phyloP scores from a whole-genome alignment of 2,113 vertebrate genomes.

The Protobothrops mucrosquamatus region DNA sequence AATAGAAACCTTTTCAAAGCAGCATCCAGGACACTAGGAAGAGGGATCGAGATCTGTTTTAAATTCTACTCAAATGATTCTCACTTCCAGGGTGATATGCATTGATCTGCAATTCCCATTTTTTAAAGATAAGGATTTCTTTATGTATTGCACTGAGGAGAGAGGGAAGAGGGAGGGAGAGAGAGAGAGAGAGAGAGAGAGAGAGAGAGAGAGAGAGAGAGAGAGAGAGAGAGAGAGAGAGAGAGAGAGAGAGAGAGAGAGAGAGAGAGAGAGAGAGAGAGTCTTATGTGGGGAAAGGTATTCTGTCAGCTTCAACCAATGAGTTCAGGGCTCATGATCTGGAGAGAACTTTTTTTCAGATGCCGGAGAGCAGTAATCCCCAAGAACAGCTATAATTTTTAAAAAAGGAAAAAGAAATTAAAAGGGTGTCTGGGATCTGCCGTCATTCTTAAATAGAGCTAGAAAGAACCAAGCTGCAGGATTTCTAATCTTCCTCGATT shows the following conservation, averaged over 20 bases:
- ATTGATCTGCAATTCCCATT: background rate
- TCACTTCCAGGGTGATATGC: background rate
- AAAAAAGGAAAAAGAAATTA: slow-evolving; percentile 61
- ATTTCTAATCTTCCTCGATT: slow-evolving; percentile 77
- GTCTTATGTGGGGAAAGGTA: background rate
- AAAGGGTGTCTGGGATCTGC: slow-evolving; percentile 65
- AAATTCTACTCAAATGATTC: background rate
- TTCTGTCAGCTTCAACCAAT: background rate
- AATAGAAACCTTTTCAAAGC: background rate
- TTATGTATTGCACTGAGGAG: background rate
- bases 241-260: too few species aligned
- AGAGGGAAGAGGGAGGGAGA: too few species aligned
- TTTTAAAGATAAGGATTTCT: background rate
- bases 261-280: too few species aligned
- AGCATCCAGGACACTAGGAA: background rate
- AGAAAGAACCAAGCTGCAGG: slow-evolving; percentile 69
- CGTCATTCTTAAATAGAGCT: slow-evolving; percentile 70
- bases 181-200: too few species aligned
- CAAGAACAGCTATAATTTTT: slow-evolving; percentile 60
- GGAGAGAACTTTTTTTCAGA: background rate
- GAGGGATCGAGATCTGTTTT: background rate
- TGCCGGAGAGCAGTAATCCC: background rate
- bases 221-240: too few species aligned
- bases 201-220: too few species aligned
- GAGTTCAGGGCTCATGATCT: background rate